Conservation (phyloP, 2,113 vertebrate genomes). For the Arenaria interpres region DNA sequence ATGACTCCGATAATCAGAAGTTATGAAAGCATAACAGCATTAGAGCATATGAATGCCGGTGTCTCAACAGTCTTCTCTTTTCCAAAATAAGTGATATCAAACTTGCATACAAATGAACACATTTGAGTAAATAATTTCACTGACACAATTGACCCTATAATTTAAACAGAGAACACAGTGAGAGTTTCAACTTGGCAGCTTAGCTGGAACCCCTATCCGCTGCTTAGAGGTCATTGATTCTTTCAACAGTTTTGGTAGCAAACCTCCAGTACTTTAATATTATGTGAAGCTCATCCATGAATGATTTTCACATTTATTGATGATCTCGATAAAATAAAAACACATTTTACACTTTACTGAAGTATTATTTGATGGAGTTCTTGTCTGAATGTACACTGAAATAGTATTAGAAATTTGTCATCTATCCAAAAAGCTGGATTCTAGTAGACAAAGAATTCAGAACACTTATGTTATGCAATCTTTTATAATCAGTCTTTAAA, state of each 20-base stretch:
- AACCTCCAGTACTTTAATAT: not conserved
- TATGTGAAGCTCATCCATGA: not conserved
- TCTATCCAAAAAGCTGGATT: slow-evolving; percentile 20
- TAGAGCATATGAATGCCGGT: not conserved
- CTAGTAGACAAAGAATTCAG: slow-evolving; percentile 4
- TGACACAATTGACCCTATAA: not conserved
- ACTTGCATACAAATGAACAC: not conserved
- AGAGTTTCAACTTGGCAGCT: not conserved
- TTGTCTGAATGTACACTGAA: not conserved
- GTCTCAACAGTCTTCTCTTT: not conserved
- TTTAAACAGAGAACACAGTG: not conserved
- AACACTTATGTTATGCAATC: not conserved
- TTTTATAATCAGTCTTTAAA: not conserved
- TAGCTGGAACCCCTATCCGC: not conserved
- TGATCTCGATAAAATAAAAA: not conserved
- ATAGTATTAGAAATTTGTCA: not conserved
- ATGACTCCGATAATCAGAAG: not conserved
- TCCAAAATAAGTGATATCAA: not conserved
- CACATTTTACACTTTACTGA: not conserved
- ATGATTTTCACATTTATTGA: not conserved
- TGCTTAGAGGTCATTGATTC: not conserved
- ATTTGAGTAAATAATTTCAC: not conserved
- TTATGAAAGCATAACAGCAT: not conserved
- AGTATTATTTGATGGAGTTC: not conserved
- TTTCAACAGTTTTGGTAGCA: not conserved